Base-by-base conservation (phyloP, 2,888 invertebrate genomes). In the Pyrrhia umbra region DNA sequence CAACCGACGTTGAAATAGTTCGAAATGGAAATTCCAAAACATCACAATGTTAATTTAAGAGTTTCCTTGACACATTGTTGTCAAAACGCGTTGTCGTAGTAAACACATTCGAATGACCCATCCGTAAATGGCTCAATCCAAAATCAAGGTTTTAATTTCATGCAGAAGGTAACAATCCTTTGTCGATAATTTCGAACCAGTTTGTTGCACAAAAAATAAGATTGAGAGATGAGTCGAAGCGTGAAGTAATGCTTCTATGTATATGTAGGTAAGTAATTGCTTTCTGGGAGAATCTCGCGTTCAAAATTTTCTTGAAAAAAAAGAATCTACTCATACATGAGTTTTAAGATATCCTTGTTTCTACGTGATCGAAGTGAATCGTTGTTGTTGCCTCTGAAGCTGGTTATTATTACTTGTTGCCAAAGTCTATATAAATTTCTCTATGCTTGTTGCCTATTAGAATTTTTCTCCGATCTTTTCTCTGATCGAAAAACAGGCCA, bases 1-100 rank as follows among this genome's bases (percentile, higher is more conserved):
- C 50, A 21, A 60, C 40, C 49, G 37, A 25, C 23, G 15, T 15
- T 45, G 23, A 18, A 27, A 4, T 10, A 6, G 16, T 40, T 40
- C 9, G 46, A n/a, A 45, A 51, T 52, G 55, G 42, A 47, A 67
- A 66, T 56, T n/a, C 63, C 57, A 58, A 66, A 67, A 50, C 9
- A 27, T 30, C 25, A 21, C 25, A 42, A 51, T 60, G 75, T 63
- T 63, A 58, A 69, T 51, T 75, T 39, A 37, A 16, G 25, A 58
- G 16, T 63, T 15, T 55, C 70, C 69, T 68, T 79, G 69, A 67
- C 58, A 63, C 55, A 42, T 27, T 59, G 45, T 51, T 58, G 59
- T 47, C 34, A 58, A 46, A 68, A 37, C 23, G 30, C 16, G 23
- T 60, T 45, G 20, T 42, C 15, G 37, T 0, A n/a, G 10, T 30